Evolutionary conservation across 1,140 invertebrate species (phyloP), one percentile per base, ranked within the genome.

Genomic region (Euura lappo): DNA sequence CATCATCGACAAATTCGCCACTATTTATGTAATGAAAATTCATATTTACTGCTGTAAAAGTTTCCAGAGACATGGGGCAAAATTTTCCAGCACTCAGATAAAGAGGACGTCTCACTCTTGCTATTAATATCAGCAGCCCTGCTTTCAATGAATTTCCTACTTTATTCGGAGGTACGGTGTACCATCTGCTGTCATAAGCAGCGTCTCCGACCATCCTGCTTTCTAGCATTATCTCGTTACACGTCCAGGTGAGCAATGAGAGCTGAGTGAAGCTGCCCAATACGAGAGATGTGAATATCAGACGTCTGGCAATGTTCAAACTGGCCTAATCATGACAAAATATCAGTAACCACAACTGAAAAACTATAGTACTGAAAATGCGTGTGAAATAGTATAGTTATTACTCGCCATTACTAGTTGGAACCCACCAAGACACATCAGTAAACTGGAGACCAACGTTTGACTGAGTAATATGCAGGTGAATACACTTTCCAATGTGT

Each of bases 161-260:
- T 65, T 8, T 65, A 7, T 68, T 44, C 4, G 43, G 7, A 1
- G 78, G 71, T 45, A 79, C 13, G 4, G 73, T 51, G 68, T 78
- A 75, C 78, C 78, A 79, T 8, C 69, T 70, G 4, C 69, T 71
- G n/a, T 69, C 60, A 44, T 74, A 79, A 60, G 70, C 72, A 28
- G 77, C 68, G 6, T 74, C 72, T 8, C 45, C 68, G n/a, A 79
- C 65, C 45, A n/a, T 65, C 5, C 5, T 11, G 46, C 78, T 79
- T 42, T 74, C 70, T 7, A 69, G 67, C 4, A 76, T 78, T 70
- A 79, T 77, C 44, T 73, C 74, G 13, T 78, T 75, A 47, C 74
- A 75, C 7, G 75, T 78, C 73, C 77, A 77, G 11, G 78, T 75
- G 43, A 75, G 77, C 67, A 78, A 72, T 60, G 76, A 68, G n/a